phyloP scores from a whole-genome alignment of 1,140 invertebrate genomes.

The Trigoniulus corallinus region DNA sequence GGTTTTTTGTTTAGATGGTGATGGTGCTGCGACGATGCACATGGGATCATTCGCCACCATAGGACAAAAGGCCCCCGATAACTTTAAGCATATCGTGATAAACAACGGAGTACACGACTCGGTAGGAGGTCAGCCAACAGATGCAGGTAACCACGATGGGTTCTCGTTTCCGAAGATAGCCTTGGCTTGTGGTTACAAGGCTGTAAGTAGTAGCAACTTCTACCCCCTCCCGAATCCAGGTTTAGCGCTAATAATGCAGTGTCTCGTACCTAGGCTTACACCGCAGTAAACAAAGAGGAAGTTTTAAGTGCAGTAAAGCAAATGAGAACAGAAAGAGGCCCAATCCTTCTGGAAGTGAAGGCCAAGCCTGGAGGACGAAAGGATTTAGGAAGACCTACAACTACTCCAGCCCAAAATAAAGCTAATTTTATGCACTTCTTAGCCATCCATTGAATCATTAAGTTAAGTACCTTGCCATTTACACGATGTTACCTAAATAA shows the following conservation, averaged over 20 bases:
- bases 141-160: constrained; percentile 19
- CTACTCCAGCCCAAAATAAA: constrained; percentile 30
- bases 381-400: constrained; percentile 27
- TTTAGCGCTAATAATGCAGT: too few relatives aligned
- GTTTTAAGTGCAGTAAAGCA: constrained; percentile 18
- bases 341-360: constrained; percentile 28
- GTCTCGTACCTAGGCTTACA: constrained; percentile 17
- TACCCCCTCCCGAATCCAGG: too few relatives aligned
- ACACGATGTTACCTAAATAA: too few relatives aligned
- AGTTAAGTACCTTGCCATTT: too few relatives aligned
- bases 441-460: too few relatives aligned
- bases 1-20: constrained; percentile 30
- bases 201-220: too few relatives aligned
- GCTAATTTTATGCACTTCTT: constrained; percentile 31
- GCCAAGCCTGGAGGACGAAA: constrained; percentile 23
- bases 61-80: constrained; percentile 21
- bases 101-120: constrained; percentile 33
- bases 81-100: constrained; percentile 29
- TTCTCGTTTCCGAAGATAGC: constrained; percentile 25
- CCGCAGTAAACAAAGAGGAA: constrained; percentile 23
- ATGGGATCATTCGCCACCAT: constrained; percentile 29
- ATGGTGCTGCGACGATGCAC: constrained; percentile 32
- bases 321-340: constrained; percentile 20
- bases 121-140: constrained; percentile 30
- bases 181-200: constrained; percentile 25